These are phyloP conservation scores for Asarcornis scutulata DNA, from an alignment of 2,113 vertebrate species.

Conservation along the genomic window DNA sequence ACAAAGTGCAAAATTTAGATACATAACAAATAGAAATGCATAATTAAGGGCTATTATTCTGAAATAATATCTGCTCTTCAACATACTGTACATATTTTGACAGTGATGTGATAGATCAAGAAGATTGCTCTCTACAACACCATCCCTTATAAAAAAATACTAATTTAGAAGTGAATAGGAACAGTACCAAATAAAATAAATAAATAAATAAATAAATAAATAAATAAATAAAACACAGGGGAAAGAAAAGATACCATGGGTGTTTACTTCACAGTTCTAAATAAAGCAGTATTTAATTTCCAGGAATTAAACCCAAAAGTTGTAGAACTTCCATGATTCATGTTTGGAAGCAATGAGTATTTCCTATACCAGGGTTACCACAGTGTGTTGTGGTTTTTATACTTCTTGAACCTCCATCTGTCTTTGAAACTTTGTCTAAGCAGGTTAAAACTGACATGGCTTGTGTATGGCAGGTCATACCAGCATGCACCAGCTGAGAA, in stretches of 20 bases:
- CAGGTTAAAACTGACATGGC: neutral
- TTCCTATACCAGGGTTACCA: neutral
- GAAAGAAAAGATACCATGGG: neutral
- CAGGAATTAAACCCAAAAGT: neutral
- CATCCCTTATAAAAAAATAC: neutral
- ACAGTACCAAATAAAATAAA: neutral
- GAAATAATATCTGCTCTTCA: neutral
- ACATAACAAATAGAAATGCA: neutral
- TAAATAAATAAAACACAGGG: neutral
- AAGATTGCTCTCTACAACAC: neutral
- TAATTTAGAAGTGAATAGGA: neutral
- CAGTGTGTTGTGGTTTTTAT: neutral
- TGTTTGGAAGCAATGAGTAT: neutral
- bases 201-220: too few relatives aligned
- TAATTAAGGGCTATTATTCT: neutral
- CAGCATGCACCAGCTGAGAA: neutral
- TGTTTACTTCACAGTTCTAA: neutral
- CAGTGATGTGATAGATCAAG: neutral
- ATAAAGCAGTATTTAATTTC: neutral
- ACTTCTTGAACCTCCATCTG: neutral
- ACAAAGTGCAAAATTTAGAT: neutral
- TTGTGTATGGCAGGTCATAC: neutral
- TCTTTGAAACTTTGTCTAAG: neutral
- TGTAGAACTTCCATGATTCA: neutral
- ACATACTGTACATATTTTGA: neutral